These are phyloP conservation scores for Archaeoteleia sp. DNA, from an alignment of 2,888 invertebrate species.

Conservation along the genomic window DNA sequence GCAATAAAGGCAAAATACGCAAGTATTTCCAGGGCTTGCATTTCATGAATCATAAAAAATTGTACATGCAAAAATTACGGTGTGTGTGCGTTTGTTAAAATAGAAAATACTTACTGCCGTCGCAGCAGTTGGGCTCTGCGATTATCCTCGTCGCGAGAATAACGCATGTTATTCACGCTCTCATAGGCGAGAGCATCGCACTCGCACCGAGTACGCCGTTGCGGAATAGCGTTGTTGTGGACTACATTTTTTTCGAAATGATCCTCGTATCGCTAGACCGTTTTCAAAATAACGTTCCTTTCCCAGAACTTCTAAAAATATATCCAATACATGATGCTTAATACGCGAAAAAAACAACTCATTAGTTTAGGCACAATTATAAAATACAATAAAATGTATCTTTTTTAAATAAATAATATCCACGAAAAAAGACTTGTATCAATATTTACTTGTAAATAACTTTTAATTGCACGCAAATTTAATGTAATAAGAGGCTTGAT, in stretches of 20 bases:
- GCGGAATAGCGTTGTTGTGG: conserved; percentile 31
- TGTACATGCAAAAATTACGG: too few species aligned
- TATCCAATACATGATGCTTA: background rate
- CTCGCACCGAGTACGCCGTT: conserved; percentile 40
- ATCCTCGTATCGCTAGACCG: conserved; percentile 26
- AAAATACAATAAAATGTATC: too few species aligned
- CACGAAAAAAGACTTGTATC: too few species aligned
- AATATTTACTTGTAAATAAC: too few species aligned
- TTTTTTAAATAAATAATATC: too few species aligned
- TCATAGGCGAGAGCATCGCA: conserved; percentile 60
- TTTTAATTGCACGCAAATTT: too few species aligned
- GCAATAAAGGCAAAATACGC: too few species aligned
- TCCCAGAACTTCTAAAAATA: conserved; percentile 44
- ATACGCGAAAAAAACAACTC: background rate
- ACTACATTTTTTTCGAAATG: conserved; percentile 51
- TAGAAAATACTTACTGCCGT: conserved; percentile 58
- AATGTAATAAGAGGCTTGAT: too few species aligned
- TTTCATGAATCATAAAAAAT: too few species aligned
- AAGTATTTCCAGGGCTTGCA: too few species aligned
- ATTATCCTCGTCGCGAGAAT: conserved; percentile 48
- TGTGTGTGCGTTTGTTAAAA: background rate
- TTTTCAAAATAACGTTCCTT: conserved; percentile 30
- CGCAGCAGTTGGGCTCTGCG: conserved; percentile 51
- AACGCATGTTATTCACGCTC: conserved; percentile 65
- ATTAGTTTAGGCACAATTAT: background rate